Evolutionary conservation across 2,888 invertebrate genomes (phyloP).

Genomic region (Hetaerina titia): DNA sequence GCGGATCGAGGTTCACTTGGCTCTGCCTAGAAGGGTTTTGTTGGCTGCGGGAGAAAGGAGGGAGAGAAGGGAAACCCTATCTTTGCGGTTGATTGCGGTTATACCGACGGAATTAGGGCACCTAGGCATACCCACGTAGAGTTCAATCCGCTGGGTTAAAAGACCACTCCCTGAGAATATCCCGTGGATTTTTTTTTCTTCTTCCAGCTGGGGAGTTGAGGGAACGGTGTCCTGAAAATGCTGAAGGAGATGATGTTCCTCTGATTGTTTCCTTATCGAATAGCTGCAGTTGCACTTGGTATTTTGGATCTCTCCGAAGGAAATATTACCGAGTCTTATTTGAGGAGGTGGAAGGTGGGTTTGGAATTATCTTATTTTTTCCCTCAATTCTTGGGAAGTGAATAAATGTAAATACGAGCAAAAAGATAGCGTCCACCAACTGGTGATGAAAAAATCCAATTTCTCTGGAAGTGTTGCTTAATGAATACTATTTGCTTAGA

Average conservation of each 20-base stretch:
- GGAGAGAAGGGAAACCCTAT: neutral
- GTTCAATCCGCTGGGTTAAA: neutral
- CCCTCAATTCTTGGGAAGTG: too few species aligned
- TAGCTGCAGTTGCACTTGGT: neutral
- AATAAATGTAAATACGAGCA: too few species aligned
- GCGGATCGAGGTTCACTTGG: neutral
- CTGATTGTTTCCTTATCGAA: slow-evolving; percentile 27
- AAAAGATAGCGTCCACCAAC: too few species aligned
- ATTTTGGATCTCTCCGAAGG: neutral
- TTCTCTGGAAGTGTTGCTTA: too few species aligned
- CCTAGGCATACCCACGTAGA: neutral
- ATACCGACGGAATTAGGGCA: slow-evolving; percentile 16
- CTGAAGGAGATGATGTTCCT: neutral
- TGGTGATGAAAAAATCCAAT: too few species aligned
- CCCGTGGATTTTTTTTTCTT: neutral
- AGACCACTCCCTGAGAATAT: neutral
- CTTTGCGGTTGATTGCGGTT: slow-evolving; percentile 20
- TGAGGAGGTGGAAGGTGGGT: neutral
- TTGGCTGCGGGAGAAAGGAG: neutral
- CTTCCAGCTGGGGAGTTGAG: neutral
- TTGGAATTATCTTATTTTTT: too few species aligned
- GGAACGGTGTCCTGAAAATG: neutral
- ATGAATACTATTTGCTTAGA: too few species aligned
- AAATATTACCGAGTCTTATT: neutral
- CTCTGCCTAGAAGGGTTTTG: neutral